Base-by-base conservation (phyloP, 2,888 invertebrate genomes). In the Cantharis nigra region DNA sequence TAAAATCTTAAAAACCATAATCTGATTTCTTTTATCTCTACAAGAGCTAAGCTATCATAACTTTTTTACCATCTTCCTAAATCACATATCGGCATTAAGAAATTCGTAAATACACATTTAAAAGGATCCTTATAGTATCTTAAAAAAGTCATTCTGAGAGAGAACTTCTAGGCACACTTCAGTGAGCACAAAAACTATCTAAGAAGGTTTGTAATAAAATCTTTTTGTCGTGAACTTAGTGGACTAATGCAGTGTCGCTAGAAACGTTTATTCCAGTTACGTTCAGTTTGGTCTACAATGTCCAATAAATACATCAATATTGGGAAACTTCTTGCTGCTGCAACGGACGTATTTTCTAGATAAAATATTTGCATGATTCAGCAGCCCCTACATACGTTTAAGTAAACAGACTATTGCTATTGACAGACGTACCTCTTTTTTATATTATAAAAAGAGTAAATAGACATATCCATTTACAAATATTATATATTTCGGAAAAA, bases 261-360 rank as follows among this genome's bases (percentile, higher is more conserved):
- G 81, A 81, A 82, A 82, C 83, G 83, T 85, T 84, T 83, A 83
- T 84, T 84, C 82, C 80, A 80, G 83, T 84, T 84, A 82, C 82
- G 85, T 81, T 83, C 83, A 82, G 82, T 83, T 83, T 78, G 79
- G 74, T 72, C 69, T 78, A 72, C 75, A 72, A 77, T 79, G 70
- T 79, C 73, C 76, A 75, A 78, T 78, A 78, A 78, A 78, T 79
- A 79, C 76, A 71, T 76, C 78, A 75, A 73, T 69, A 74, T 72
- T 77, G 71, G 72, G 69, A 69, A 75, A 70, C 72, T 69, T 69
- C 72, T 75, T 74, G 70, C 33, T 75, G 69, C 72, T 72, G 63
- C 63, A 72, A 23, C 77, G 62, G 30, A 69, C 69, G 72, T 76
- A 70, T 75, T 75, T 74, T 63, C 65, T 76, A 80, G 78, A 81